Percentiles rank a stretch among this genome's conserved stretches.
These are phyloP conservation scores for Calidris pygmaea DNA, from an alignment of 2,113 vertebrate species.

Conservation along the genomic window DNA sequence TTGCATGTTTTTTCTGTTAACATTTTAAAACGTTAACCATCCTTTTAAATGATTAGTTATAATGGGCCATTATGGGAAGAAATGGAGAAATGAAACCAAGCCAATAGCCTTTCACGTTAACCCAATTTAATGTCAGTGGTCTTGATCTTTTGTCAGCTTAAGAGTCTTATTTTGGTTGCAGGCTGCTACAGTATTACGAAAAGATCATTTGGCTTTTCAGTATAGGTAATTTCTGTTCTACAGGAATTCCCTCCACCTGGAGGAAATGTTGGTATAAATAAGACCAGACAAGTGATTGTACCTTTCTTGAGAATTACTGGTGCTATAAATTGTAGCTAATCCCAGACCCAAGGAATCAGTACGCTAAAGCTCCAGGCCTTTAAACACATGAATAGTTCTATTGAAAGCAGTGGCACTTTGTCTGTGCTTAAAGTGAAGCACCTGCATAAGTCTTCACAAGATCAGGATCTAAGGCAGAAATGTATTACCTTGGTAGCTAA, in stretches of 20 bases:
- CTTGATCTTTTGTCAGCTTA: conserved; percentile 14
- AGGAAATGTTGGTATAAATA: conserved; percentile 31
- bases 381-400: conserved; percentile 13
- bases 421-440: background rate
- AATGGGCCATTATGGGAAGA: background rate
- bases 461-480: background rate
- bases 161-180: background rate
- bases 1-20: background rate
- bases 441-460: background rate
- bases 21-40: background rate
- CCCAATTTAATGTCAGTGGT: conserved; percentile 1
- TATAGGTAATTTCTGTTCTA: conserved; percentile 14
- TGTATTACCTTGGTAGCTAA: background rate
- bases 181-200: background rate
- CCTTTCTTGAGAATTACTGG: conserved; percentile 36
- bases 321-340: conserved; percentile 45
- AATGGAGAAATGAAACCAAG: background rate
- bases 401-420: background rate
- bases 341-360: background rate
- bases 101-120: background rate
- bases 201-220: background rate
- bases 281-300: conserved; percentile 21
- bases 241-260: conserved; percentile 1
- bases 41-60: background rate
- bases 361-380: background rate